These are phyloP conservation scores for Sebastes variabilis DNA, from an alignment of 2,797 vertebrate species.

Conservation along the genomic window DNA sequence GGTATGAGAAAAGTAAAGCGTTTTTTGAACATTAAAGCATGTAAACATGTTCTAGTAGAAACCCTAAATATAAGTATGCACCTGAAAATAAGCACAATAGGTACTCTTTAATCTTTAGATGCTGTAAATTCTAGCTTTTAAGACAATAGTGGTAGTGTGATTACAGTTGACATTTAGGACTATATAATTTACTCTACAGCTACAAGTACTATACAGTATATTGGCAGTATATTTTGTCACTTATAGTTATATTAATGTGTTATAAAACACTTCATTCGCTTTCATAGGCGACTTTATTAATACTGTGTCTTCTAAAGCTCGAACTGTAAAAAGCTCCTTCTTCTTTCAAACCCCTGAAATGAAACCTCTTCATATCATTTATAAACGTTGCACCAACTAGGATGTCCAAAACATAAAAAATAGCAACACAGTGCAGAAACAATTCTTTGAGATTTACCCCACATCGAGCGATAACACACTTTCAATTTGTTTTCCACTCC, in stretches of 20 bases:
- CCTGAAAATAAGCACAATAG: too few species aligned
- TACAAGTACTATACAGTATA: background rate
- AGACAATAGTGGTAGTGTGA: background rate
- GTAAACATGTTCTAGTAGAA: too few species aligned
- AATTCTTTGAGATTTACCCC: constrained; percentile 36
- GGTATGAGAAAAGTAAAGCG: too few species aligned
- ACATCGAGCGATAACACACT: constrained; percentile 42
- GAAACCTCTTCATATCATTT: background rate
- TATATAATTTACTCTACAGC: background rate
- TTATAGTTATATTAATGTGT: background rate
- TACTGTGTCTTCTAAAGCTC: background rate
- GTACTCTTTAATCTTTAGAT: background rate
- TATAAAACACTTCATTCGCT: background rate
- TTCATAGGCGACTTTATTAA: background rate
- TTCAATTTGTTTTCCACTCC: constrained; percentile 56
- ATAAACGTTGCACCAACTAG: background rate
- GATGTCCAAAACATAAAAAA: constrained; percentile 11
- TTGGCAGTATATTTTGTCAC: background rate
- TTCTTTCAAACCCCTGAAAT: background rate
- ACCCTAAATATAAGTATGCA: too few species aligned
- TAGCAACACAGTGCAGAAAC: constrained; percentile 17
- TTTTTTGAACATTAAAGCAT: too few species aligned
- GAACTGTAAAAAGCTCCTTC: background rate
- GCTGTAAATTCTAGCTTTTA: background rate
- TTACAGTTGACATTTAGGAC: background rate